Base-by-base conservation (phyloP, 2,888 invertebrate species). In the Aleiodes alternator region DNA sequence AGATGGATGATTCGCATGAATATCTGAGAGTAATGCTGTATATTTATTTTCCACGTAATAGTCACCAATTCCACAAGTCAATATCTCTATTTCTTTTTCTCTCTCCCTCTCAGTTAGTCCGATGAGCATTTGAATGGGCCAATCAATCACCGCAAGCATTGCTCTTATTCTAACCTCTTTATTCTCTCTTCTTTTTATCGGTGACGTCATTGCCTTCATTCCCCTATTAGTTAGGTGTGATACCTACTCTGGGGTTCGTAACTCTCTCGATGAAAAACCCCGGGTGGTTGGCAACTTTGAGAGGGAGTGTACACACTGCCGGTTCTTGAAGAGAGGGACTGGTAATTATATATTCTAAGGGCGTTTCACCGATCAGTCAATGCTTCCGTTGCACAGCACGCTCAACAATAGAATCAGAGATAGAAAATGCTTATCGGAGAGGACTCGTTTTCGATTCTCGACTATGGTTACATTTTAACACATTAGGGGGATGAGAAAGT, bases 311-410 rank as follows among this genome's bases (percentile, higher is more conserved):
- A 72, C 57, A 76, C 73, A 71, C 76, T 48, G 73, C 48, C 50
- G 51, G 16, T 61, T 72, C 74, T 76, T 73, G 72, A 72, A 75
- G 69, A 74, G 68, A 70, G 69, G 61, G 68, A 69, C 82, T 74
- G 81, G 82, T 88, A 89, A 89, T 89, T 89, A 89, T 88, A 88
- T 88, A 89, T 89, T 89, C 89, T 82, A 85, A 87, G 88, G 89
- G 88, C 85, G 87, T 88, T 86, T 83, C 85, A 81, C 85, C 88
- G 88, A 89, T 89, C 89, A 88, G 89, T 89, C 89, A 89, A 89
- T 89, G 89, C 87, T 87, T 89, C 89, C 89, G 89, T 85, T 86
- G 87, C 88, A 34, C 34, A 88, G 87, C 85, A 82, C 80, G 76
- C 76, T 74, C 82, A 84, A 88, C 89, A 88, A 89, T 88, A 83